Base-by-base conservation (phyloP, 2,797 vertebrate species). In the Gymnoscopelus braueri region DNA sequence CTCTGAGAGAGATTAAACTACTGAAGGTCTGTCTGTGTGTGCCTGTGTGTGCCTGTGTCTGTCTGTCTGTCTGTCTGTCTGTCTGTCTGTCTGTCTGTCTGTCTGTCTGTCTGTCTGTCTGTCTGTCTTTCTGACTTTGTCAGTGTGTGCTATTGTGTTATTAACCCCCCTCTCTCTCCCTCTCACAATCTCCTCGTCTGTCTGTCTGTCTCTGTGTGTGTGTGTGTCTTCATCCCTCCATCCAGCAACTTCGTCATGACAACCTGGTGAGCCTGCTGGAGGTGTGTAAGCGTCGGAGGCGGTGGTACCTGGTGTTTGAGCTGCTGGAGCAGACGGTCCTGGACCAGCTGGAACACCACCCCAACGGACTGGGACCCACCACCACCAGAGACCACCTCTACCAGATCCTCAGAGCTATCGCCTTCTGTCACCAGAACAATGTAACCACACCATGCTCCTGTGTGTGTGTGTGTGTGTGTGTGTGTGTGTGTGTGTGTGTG, bases 241-340 rank as follows among this genome's bases (percentile, higher is more conserved):
- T 14, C 0, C 80, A 98, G 97, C 94, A 96, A 93, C 92, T 97
- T 13, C 93, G 90, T n/a, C 96, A 98, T 0, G 95, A 96, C 72
- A 98, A 97, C 79, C 87, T 98, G 58, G 96, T 98, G 78, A 97
- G 94, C 80, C 91, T 98, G 12, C 87, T 97, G 39, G 96, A 98
- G 65, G 96, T 95, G 44, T 97, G 91, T 89, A 96, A 94, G 80
- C 94, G 93, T 52, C 95, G 95, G 26, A 95, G 94, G 23, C 87
- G 94, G 14, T 96, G 95, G 95, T 96, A 95, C n/a, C 89, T 98
- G 70, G 96, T 98, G 51, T 98, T 98, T 80, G 96, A 98, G 80
- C 98, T 97, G 76, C 94, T 97, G 76, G 96, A 97, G 74, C 95
- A 94, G 63, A 97, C 94, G 0, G 87, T 98, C 49, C 93, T 98